Percentiles rank a stretch among this genome's conserved stretches.
Evolutionary conservation across 53 echinoderm and acorn worm species (phyloP).

Genomic region (Arbacia lixula): DNA sequence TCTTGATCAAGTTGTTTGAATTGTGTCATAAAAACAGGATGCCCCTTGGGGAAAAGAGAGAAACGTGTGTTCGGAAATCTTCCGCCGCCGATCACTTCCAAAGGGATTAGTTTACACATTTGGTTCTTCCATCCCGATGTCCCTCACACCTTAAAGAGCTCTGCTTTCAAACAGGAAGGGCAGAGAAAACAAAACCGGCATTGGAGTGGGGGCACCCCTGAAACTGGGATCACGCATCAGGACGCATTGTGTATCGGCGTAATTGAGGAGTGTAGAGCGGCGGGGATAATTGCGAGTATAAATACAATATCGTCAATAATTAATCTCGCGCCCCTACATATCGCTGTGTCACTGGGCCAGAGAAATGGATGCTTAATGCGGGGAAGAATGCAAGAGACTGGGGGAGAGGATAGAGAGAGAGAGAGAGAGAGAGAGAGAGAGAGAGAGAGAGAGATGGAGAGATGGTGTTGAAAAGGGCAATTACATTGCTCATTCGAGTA

Average conservation of each 20-base stretch:
- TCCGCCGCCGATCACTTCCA: no score
- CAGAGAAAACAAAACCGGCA: no score
- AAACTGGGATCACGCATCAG: neutral
- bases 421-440: neutral
- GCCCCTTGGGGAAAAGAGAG: no score
- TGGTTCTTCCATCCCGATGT: no score
- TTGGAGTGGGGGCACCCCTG: neutral
- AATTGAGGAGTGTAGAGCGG: constrained; percentile 36
- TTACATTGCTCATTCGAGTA: no score
- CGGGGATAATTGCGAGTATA: constrained; percentile 52
- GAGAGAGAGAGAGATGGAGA: neutral
- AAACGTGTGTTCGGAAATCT: no score
- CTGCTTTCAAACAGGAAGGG: no score
- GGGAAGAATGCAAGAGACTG: neutral
- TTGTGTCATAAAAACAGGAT: no score
- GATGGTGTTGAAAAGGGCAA: neutral
- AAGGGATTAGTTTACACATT: no score
- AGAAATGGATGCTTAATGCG: neutral
- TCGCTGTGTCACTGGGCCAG: constrained; percentile 7
- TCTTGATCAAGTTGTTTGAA: no score
- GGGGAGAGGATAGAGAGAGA: neutral
- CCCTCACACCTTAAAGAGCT: no score
- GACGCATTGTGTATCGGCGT: constrained; percentile 12
- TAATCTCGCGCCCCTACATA: constrained; percentile 37
- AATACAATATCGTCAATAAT: constrained; percentile 50